Evolutionary conservation across 2,113 vertebrate genomes (phyloP).

Genomic region (Typhlomys cinereus): DNA sequence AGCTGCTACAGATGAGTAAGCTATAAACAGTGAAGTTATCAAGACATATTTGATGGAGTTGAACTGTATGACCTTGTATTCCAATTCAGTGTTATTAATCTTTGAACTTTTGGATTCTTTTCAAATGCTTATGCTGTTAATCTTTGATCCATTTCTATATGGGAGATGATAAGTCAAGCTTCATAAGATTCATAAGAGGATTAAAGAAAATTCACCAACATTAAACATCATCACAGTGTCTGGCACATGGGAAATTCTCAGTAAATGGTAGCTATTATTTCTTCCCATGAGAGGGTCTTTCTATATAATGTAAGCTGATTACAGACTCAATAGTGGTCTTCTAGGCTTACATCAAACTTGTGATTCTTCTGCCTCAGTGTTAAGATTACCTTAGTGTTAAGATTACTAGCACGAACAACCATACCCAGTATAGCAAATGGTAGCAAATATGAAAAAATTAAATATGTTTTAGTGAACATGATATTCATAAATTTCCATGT

Average conservation of each 20-base stretch:
- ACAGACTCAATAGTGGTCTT: background rate
- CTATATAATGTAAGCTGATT: background rate
- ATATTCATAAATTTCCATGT: too few relatives aligned
- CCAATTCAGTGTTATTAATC: background rate
- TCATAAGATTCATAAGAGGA: background rate
- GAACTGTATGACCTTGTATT: background rate
- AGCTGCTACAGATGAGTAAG: background rate
- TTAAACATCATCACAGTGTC: background rate
- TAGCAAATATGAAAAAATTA: constrained; percentile 22
- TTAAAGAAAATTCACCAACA: background rate
- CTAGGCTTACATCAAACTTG: background rate
- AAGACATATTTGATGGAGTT: background rate
- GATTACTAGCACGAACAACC: background rate
- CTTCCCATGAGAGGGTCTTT: background rate
- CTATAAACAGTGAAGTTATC: background rate
- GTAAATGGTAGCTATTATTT: background rate
- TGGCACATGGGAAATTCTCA: background rate
- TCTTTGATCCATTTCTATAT: constrained; percentile 15
- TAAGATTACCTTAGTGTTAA: background rate
- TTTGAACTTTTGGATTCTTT: background rate
- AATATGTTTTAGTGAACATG: background rate
- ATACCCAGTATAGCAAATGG: background rate
- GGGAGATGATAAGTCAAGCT: background rate
- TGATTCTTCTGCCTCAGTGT: background rate
- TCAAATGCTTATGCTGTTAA: constrained; percentile 1